Evolutionary conservation across 1,140 invertebrate genomes (phyloP).

Genomic region (Paraescarpia echinospica): DNA sequence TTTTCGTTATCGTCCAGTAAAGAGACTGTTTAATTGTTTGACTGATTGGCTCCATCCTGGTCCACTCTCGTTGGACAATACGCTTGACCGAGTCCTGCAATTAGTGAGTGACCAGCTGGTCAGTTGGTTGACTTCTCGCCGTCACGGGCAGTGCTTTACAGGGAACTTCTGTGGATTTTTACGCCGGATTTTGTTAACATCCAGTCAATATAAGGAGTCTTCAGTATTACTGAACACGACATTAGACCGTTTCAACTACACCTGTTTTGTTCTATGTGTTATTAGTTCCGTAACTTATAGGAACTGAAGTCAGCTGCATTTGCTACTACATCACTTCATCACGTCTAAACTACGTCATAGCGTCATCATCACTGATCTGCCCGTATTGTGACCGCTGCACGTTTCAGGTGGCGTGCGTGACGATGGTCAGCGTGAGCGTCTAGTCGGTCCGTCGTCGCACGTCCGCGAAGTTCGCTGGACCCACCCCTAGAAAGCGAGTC

Average conservation of each 20-base stretch:
- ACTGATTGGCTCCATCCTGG: not conserved
- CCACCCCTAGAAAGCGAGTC: not conserved
- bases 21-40: not conserved
- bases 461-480: not conserved
- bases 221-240: too few species aligned
- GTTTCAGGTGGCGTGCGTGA: not conserved
- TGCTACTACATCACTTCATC: too few species aligned
- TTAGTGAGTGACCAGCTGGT: not conserved
- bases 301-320: too few species aligned
- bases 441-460: too few species aligned
- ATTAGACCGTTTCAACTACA: too few species aligned
- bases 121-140: not conserved
- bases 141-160: too few species aligned
- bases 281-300: too few species aligned
- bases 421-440: not conserved
- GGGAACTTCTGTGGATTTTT: too few species aligned
- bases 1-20: not conserved
- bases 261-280: too few species aligned
- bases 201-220: too few species aligned
- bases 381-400: not conserved
- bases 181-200: too few species aligned
- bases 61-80: not conserved
- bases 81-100: not conserved
- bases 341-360: too few species aligned
- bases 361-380: not conserved